Conservation (phyloP, 1,140 invertebrate genomes). For the Ctenoplectra terminalis region DNA sequence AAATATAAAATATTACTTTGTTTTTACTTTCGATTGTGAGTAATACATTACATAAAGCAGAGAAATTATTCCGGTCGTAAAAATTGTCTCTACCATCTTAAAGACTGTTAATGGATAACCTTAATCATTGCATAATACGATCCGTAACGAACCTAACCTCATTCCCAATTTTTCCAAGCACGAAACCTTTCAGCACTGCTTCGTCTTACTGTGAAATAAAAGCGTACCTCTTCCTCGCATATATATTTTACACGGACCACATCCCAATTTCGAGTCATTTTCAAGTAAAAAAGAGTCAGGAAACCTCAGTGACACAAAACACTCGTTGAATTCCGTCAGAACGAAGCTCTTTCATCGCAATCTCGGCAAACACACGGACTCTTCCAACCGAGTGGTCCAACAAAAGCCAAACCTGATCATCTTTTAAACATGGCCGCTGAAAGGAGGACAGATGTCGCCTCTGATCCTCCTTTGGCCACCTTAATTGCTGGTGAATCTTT, state of each 20-base stretch:
- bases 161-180: too few species aligned
- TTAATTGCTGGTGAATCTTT: conserved; percentile 32
- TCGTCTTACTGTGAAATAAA: neutral
- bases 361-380: neutral
- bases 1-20: too few species aligned
- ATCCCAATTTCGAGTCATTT: neutral
- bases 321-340: neutral
- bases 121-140: too few species aligned
- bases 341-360: neutral
- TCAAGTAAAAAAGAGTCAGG: neutral
- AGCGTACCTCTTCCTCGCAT: neutral
- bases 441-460: neutral
- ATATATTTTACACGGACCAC: neutral
- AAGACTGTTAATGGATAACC: too few species aligned
- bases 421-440: conserved; percentile 13
- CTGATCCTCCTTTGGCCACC: neutral
- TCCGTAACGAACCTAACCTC: too few species aligned
- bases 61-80: too few species aligned
- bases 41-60: too few species aligned
- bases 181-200: too few species aligned
- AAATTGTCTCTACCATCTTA: too few species aligned
- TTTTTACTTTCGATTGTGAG: too few species aligned
- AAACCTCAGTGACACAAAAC: neutral
- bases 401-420: conserved; percentile 19
- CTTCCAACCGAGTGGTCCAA: neutral